Evolutionary conservation across 1,140 invertebrate genomes (phyloP).

Genomic region (Cydia pomonella): DNA sequence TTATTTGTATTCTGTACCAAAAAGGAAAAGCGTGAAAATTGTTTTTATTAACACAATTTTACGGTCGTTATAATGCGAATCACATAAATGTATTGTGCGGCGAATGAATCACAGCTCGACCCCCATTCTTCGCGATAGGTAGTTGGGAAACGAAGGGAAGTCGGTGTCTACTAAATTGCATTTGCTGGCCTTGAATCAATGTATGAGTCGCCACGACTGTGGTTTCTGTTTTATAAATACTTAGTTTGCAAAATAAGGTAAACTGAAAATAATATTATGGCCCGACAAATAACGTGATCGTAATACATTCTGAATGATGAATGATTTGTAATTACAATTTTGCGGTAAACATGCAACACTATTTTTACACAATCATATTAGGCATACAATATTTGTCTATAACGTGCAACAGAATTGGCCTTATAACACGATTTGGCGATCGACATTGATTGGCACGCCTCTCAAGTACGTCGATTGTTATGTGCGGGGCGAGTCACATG

Average conservation of each 20-base stretch:
- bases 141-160: conserved; percentile 26
- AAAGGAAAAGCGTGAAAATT: conserved; percentile 4
- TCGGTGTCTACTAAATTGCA: conserved; percentile 31
- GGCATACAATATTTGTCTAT: conserved; percentile 12
- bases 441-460: conserved; percentile 52
- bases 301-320: background rate
- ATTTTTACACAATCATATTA: background rate
- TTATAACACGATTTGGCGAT: conserved; percentile 45
- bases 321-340: background rate
- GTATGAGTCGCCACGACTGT: conserved; percentile 16
- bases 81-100: conserved; percentile 25
- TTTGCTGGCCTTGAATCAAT: conserved; percentile 20
- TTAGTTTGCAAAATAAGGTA: conserved; percentile 10
- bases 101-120: conserved; percentile 16
- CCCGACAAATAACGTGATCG: background rate
- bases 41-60: conserved; percentile 11
- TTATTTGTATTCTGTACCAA: background rate
- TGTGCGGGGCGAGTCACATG: conserved; percentile 51
- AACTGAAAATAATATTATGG: background rate
- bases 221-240: background rate
- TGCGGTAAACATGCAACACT: background rate
- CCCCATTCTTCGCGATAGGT: conserved; percentile 17
- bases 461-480: conserved; percentile 46
- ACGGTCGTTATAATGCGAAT: background rate
- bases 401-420: conserved; percentile 36